These are phyloP conservation scores for Epistrophe grossulariae DNA, from an alignment of 2,888 invertebrate species.

Conservation along the genomic window DNA sequence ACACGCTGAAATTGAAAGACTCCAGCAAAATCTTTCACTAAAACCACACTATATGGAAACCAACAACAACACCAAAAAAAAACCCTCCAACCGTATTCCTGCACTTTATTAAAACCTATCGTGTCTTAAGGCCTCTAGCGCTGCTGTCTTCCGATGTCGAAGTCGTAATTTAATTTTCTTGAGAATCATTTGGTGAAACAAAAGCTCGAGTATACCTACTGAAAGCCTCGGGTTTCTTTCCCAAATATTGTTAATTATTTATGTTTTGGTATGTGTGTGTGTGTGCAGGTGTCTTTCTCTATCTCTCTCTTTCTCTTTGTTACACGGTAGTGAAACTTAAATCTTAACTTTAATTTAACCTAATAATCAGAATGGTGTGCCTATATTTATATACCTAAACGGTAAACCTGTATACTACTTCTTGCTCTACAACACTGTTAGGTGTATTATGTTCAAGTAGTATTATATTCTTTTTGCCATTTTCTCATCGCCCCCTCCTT, in stretches of 20 bases:
- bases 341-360: conserved; percentile 25
- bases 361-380: not conserved
- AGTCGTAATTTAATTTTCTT: conserved; percentile 18
- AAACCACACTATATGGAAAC: conserved; percentile 26
- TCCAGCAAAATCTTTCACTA: conserved; percentile 17
- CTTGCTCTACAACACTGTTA: not conserved
- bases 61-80: too few species aligned
- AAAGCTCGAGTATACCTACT: not conserved
- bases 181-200: not conserved
- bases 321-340: conserved; percentile 5
- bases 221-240: not conserved
- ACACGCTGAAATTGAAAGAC: conserved; percentile 53
- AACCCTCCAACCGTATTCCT: not conserved
- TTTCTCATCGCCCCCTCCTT: not conserved
- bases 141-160: not conserved
- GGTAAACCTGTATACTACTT: not conserved
- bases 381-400: not conserved
- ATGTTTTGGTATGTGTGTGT: not conserved
- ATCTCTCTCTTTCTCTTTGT: not conserved
- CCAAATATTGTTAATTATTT: conserved; percentile 12
- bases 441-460: not conserved
- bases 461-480: not conserved
- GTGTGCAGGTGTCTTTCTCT: not conserved
- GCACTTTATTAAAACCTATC: conserved; percentile 63
- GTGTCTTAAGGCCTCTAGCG: conserved; percentile 13